Evolutionary conservation across 2,113 vertebrate genomes (phyloP).

Genomic region (Bambusicola thoracicus): DNA sequence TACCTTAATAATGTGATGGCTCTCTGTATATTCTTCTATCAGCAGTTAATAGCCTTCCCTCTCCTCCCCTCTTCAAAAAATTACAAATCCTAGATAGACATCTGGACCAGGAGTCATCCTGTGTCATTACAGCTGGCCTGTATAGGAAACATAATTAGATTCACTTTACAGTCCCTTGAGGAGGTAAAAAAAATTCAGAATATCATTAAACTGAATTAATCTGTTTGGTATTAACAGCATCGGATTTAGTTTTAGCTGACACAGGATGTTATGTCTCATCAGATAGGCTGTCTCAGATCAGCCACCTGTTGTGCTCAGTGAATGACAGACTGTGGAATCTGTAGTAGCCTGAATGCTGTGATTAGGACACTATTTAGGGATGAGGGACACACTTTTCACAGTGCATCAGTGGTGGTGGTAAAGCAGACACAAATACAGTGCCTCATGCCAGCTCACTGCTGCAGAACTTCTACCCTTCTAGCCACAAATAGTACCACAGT

Average conservation of each 20-base stretch:
- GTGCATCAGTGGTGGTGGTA: background rate
- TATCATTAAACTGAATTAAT: conserved; percentile 52
- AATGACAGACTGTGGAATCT: background rate
- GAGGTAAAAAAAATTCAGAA: conserved; percentile 22
- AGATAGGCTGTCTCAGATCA: conserved; percentile 4
- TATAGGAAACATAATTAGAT: conserved; percentile 20
- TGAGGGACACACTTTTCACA: background rate
- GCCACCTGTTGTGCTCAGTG: conserved; percentile 7
- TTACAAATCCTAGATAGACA: background rate
- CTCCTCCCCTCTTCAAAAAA: background rate
- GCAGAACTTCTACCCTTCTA: background rate
- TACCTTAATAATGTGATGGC: background rate
- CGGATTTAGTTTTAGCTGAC: conserved; percentile 15
- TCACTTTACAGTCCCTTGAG: background rate
- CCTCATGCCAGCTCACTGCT: background rate
- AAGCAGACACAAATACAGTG: background rate
- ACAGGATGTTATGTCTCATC: background rate
- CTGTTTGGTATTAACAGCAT: conserved; percentile 18
- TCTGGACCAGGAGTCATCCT: background rate
- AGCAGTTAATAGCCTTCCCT: background rate
- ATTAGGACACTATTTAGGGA: background rate
- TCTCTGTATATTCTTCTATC: background rate
- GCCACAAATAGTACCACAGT: background rate
- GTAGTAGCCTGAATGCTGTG: background rate
- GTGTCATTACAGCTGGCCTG: background rate